Conservation (phyloP, 2,888 invertebrate species). For the Osmoderma eremita region DNA sequence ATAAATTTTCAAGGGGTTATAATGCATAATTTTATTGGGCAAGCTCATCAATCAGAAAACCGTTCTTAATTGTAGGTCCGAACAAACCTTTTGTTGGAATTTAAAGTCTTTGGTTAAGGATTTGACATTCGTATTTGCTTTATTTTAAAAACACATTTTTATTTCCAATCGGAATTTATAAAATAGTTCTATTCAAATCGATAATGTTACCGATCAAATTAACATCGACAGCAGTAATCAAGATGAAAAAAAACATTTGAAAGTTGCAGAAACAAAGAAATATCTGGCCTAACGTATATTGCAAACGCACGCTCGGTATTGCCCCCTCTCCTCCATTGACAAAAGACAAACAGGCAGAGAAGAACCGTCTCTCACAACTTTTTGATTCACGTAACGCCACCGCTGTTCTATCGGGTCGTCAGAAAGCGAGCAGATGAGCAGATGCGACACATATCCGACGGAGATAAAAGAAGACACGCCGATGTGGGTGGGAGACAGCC, state of each 20-base stretch:
- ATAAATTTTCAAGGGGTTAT: too few species aligned
- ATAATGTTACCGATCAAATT: too few species aligned
- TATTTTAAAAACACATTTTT: too few species aligned
- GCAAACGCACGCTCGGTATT: background rate
- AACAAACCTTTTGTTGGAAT: too few species aligned
- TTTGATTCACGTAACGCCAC: slow-evolving; percentile 44
- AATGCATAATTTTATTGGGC: too few species aligned
- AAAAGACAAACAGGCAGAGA: slow-evolving; percentile 42
- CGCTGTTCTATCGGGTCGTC: slow-evolving; percentile 44
- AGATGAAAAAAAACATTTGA: background rate
- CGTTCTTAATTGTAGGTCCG: too few species aligned
- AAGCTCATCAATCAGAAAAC: too few species aligned
- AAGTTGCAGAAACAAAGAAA: slow-evolving; percentile 21
- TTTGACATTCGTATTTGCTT: too few species aligned
- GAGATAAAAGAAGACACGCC: slow-evolving; percentile 40
- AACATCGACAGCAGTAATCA: too few species aligned
- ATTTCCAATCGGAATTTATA: too few species aligned
- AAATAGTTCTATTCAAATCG: background rate
- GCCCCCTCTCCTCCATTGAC: slow-evolving; percentile 26
- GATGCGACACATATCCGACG: slow-evolving; percentile 1
- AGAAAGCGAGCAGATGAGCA: slow-evolving; percentile 35
- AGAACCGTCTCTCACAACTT: slow-evolving; percentile 44
- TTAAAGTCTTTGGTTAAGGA: too few species aligned
- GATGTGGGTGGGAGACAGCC: slow-evolving; percentile 33
- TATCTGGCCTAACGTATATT: slow-evolving; percentile 12